phyloP scores from a whole-genome alignment of 2,888 invertebrate genomes.

The Polydesmus complanatus region DNA sequence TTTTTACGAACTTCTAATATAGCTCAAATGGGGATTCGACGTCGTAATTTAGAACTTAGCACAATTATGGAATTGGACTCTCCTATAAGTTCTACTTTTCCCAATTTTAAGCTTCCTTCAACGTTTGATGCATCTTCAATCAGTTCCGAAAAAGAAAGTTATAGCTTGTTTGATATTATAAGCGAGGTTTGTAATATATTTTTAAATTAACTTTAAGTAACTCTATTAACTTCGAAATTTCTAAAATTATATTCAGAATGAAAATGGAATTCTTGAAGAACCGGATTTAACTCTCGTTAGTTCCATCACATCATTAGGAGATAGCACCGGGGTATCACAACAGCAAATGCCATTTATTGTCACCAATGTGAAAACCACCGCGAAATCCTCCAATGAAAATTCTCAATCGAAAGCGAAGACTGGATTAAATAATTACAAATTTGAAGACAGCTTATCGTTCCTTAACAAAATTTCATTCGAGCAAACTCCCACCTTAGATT shows the following conservation, averaged over 20 bases:
- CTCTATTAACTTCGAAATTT: neutral
- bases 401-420: neutral
- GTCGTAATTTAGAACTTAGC: neutral
- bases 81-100: neutral
- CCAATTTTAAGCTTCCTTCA: neutral
- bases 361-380: neutral
- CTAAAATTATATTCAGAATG: neutral
- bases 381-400: neutral
- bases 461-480: neutral
- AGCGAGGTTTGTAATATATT: neutral
- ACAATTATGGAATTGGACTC: neutral
- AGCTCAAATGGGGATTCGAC: too few species aligned
- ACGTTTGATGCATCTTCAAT: too few species aligned
- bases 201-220: too few species aligned
- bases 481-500: neutral
- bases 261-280: neutral
- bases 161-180: neutral
- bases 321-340: neutral
- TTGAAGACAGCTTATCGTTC: neutral
- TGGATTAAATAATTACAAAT: neutral
- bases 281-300: neutral
- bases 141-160: neutral
- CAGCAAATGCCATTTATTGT: neutral
- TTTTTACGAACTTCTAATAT: neutral
- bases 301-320: neutral